Conservation (phyloP, 2,113 vertebrate species). For the Halichoerus grypus region DNA sequence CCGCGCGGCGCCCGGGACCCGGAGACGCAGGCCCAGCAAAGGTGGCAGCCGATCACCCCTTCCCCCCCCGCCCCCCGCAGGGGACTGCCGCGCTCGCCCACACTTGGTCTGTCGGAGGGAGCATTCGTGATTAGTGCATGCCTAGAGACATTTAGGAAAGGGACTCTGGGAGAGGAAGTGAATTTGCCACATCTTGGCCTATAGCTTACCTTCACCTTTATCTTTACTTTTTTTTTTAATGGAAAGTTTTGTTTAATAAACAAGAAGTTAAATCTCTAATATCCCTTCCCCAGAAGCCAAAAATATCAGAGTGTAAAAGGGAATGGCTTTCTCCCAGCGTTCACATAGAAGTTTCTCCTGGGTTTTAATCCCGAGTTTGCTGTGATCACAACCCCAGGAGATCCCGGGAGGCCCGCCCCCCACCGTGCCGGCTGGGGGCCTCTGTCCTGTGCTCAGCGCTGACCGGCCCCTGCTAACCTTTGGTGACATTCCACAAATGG, state of each 20-base stretch:
- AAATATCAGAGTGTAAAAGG: background rate
- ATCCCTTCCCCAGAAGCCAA: background rate
- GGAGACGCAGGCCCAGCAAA: background rate
- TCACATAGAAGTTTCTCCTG: background rate
- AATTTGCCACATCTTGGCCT: background rate
- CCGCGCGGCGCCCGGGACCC: background rate
- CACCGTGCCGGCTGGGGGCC: no score
- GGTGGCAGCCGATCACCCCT: background rate
- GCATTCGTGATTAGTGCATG: background rate
- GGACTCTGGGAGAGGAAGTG: background rate
- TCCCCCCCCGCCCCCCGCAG: background rate
- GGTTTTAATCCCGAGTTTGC: background rate
- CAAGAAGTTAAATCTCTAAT: background rate
- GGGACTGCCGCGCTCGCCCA: no score
- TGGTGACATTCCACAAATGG: background rate
- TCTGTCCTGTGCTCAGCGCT: background rate
- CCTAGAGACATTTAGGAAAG: background rate
- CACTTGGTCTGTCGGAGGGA: background rate
- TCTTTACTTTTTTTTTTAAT: background rate
- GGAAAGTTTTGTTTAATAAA: constrained; percentile 14
- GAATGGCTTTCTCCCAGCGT: background rate
- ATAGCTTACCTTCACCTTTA: background rate
- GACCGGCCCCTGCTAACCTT: no score
- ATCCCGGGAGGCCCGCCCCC: no score
- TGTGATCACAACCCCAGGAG: background rate